Evolutionary conservation across 1,140 invertebrate genomes (phyloP).

Genomic region (Hetaerina americana): DNA sequence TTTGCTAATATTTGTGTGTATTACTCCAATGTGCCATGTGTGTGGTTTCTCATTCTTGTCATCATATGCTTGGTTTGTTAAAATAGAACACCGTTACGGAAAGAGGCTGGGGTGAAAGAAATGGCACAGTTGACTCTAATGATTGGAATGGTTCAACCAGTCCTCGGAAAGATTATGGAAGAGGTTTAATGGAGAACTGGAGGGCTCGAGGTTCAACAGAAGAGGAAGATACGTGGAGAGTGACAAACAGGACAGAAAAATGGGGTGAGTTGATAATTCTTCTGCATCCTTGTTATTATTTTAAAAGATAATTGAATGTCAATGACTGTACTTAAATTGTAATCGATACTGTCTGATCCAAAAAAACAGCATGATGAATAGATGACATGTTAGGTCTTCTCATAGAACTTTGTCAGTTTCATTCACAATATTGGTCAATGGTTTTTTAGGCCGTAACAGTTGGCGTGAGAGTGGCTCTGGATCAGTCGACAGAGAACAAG

Average conservation of each 20-base stretch:
- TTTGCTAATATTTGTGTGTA: no score
- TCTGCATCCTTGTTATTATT: no score
- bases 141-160: conserved; percentile 23
- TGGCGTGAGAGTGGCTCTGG: conserved; percentile 49
- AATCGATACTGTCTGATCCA: no score
- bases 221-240: conserved; percentile 48
- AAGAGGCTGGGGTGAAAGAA: conserved; percentile 44
- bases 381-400: no score
- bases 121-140: conserved; percentile 36
- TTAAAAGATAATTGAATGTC: no score
- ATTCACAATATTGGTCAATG: background rate
- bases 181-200: conserved; percentile 17
- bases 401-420: no score
- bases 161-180: conserved; percentile 22
- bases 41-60: no score
- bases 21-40: no score
- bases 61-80: background rate
- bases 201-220: conserved; percentile 22
- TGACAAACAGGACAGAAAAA: conserved; percentile 30
- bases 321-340: no score
- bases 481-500: conserved; percentile 23
- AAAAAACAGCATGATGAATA: no score
- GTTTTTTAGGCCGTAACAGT: conserved; percentile 32
- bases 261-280: conserved; percentile 37
- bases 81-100: conserved; percentile 18